Evolutionary conservation across 2,888 invertebrate genomes (phyloP).

Genomic region (Netelia fuscicornis): DNA sequence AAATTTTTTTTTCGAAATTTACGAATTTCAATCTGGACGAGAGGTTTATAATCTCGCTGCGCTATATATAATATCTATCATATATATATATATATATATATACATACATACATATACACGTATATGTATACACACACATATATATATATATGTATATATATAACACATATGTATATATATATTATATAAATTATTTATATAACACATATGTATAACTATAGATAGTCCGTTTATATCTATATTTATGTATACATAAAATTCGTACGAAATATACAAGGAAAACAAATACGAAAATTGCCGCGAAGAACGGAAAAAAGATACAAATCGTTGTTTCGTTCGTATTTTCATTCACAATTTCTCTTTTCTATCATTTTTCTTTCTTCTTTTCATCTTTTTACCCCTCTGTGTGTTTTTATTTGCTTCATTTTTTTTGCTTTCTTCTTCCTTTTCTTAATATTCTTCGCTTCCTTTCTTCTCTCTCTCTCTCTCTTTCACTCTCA

Average conservation of each 20-base stretch:
- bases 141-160: slow-evolving; percentile 71
- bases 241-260: slow-evolving; percentile 73
- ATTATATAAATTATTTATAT: slow-evolving; percentile 75
- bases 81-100: neutral
- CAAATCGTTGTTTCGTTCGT: slow-evolving; percentile 84
- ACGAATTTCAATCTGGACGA: slow-evolving; percentile 16
- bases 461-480: no score
- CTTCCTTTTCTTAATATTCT: no score
- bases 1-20: slow-evolving; percentile 44
- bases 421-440: neutral
- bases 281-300: slow-evolving; percentile 58
- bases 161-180: slow-evolving; percentile 79
- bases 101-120: slow-evolving; percentile 1
- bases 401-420: neutral
- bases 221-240: slow-evolving; percentile 69
- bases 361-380: neutral
- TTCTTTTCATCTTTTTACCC: neutral
- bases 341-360: slow-evolving; percentile 74
- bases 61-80: slow-evolving; percentile 33
- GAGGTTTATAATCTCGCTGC: slow-evolving; percentile 45
- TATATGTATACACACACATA: slow-evolving; percentile 39
- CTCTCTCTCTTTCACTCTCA: no score
- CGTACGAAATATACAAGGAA: slow-evolving; percentile 71
- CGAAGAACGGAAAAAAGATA: slow-evolving; percentile 73
- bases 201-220: slow-evolving; percentile 67